Evolutionary conservation across 53 echinoderm and acorn worm genomes (phyloP).

Genomic region (Temnopleurus reevesii): DNA sequence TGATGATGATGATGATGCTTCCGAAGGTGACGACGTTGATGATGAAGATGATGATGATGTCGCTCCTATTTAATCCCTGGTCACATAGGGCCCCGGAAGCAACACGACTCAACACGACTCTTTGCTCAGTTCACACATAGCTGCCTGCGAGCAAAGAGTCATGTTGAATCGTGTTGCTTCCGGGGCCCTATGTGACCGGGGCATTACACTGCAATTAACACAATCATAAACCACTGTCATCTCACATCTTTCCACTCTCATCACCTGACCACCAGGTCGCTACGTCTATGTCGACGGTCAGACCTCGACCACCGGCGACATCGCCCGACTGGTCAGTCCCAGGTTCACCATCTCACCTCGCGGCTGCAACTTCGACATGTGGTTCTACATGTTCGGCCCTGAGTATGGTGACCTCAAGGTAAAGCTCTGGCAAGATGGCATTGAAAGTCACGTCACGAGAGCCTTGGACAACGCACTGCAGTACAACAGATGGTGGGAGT

Average conservation of each 20-base stretch:
- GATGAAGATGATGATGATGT: too few relatives aligned
- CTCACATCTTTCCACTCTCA: too few relatives aligned
- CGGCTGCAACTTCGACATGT: constrained; percentile 75
- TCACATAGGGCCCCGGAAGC: too few relatives aligned
- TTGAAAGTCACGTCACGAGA: neutral
- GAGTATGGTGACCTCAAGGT: constrained; percentile 83
- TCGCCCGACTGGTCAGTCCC: constrained; percentile 67
- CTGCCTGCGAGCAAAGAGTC: too few relatives aligned
- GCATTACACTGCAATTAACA: too few relatives aligned
- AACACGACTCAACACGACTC: too few relatives aligned
- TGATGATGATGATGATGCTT: neutral
- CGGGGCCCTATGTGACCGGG: too few relatives aligned
- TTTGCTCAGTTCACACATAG: too few relatives aligned
- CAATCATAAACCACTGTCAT: too few relatives aligned
- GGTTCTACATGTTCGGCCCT: constrained; percentile 86
- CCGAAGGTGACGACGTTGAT: too few relatives aligned
- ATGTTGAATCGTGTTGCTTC: too few relatives aligned
- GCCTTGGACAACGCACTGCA: constrained; percentile 21
- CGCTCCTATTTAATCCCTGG: too few relatives aligned
- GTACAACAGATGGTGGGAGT: constrained; percentile 68
- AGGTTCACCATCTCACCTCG: constrained; percentile 60
- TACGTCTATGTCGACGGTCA: constrained; percentile 83
- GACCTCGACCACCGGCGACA: constrained; percentile 55
- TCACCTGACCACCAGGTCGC: constrained; percentile 32
- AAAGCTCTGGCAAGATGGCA: neutral